Base-by-base conservation (phyloP, 2,888 invertebrate genomes). In the Meiosimyza platycephala region DNA sequence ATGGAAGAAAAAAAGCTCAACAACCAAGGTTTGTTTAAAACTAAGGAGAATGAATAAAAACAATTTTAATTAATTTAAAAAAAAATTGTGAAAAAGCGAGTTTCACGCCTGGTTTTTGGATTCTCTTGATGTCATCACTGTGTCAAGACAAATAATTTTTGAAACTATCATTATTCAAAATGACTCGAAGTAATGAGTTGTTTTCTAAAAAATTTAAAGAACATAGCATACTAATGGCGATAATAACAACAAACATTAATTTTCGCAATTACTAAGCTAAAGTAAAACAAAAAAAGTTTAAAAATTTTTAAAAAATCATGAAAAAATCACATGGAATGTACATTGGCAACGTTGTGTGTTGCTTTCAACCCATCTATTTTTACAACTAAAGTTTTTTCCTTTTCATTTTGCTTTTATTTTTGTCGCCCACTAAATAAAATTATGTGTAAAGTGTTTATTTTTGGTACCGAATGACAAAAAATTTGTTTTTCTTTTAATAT, bases 1-100 rank as follows among this genome's bases (percentile, higher is more conserved):
- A 76, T 84, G 84, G 84, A 83, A 76, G 75, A 84, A 83, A 77
- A 84, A 78, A 72, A 80, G 80, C 75, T 79, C 82, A 74, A 81
- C 83, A 66, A 74, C 71, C 62, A 77, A 76, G 76, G 78, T 78
- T 71, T 75, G 75, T 75, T 51, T 50, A 59, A 13, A 48, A 40
- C 9, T 40, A 9, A 9, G 6, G 40, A 2, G 40, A 6, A 7
- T 9, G 1, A 7, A 40, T 7, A 9, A 40, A 40, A 40, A 40
- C 5, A 40, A 9, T 9, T 9, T 63, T 72, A 73, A 71, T 54
- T 68, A 63, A 52, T 18, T 48, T n/a, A 55, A 47, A 40, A 50
- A 67, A 67, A 67, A 54, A 51, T 52, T 28, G 62, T 72, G 40
- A 59, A 33, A 3, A 62, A 51, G 54, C 40, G 18, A 66, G 51